These are phyloP conservation scores for Cosmia pyralina DNA, from an alignment of 2,888 invertebrate genomes.

Conservation along the genomic window DNA sequence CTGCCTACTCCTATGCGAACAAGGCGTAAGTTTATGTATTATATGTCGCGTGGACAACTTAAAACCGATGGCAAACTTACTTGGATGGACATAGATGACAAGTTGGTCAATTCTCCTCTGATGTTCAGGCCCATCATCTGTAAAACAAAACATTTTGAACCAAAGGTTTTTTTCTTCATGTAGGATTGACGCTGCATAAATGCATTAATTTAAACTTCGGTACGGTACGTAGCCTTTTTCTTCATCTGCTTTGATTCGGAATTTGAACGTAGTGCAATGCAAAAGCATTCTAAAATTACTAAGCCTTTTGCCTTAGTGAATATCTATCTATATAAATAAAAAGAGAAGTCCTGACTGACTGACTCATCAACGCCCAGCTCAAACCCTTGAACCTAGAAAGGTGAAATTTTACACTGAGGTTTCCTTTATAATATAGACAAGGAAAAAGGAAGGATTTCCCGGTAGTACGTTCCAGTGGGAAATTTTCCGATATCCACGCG, in stretches of 20 bases:
- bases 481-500: too few relatives aligned
- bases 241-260: background rate
- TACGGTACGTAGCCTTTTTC: background rate
- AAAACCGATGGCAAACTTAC: conserved; percentile 66
- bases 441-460: too few relatives aligned
- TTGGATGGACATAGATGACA: conserved; percentile 77
- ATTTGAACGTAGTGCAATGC: background rate
- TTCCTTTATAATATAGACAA: too few relatives aligned
- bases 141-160: conserved; percentile 42
- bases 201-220: background rate
- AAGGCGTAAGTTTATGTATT: too few relatives aligned
- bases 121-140: conserved; percentile 94
- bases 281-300: background rate
- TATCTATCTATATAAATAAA: too few relatives aligned
- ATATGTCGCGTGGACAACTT: background rate
- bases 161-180: background rate
- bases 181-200: background rate
- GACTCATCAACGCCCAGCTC: too few relatives aligned
- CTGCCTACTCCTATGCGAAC: too few relatives aligned
- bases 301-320: background rate
- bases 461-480: too few relatives aligned
- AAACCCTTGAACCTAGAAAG: too few relatives aligned
- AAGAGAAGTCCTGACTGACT: too few relatives aligned
- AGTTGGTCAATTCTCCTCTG: conserved; percentile 94
- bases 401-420: too few relatives aligned